Base-by-base conservation (phyloP, 2,888 invertebrate genomes). In the Tinea trinotella region DNA sequence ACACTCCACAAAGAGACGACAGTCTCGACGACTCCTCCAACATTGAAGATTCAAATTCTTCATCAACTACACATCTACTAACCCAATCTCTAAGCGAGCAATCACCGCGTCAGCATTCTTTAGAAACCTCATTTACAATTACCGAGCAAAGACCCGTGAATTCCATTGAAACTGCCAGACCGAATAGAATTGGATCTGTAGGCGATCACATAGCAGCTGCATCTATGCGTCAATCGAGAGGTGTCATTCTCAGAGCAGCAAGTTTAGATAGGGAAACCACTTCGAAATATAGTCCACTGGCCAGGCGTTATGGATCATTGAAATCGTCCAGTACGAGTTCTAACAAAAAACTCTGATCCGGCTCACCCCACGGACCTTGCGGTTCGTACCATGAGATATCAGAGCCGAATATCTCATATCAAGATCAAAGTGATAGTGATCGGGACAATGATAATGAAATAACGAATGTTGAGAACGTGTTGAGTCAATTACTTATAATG, bases 301-400 rank as follows among this genome's bases (percentile, higher is more conserved):
- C 74, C 2, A 68, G 74, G 19, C 66, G 80, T 19, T 79, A 77
- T 56, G 76, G 78, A 30, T 81, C 84, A 56, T 68, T 80, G 54
- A 83, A 81, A 63, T 83, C 80, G 58, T 64, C 82, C 55, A 81
- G 81, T 63, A 74, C 74, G 1, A 80, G 79, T 60, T 74, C 80
- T 0, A 82, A 83, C 59, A 83, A 85, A 66, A 76, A 76, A 70
- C 85, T 86, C 76, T 86, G 85, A 86, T 85, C 84, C 76, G 68
- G 61, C 66, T 68, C 62, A 64, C 64, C 57, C 53, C 58, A 61
- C 71, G 75, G 71, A 65, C 71, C 66, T 52, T 57, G 56, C 34
- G 59, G 63, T 66, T 68, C 68, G 67, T 67, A 59, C 52, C 48
- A 49, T 7, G 30, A 49, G 19, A 40, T 46, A 19, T 19, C 46